Percentiles rank a stretch among this genome's conserved stretches.
Evolutionary conservation across 2,113 vertebrate species (phyloP).

Genomic region (Rhombomys opimus): DNA sequence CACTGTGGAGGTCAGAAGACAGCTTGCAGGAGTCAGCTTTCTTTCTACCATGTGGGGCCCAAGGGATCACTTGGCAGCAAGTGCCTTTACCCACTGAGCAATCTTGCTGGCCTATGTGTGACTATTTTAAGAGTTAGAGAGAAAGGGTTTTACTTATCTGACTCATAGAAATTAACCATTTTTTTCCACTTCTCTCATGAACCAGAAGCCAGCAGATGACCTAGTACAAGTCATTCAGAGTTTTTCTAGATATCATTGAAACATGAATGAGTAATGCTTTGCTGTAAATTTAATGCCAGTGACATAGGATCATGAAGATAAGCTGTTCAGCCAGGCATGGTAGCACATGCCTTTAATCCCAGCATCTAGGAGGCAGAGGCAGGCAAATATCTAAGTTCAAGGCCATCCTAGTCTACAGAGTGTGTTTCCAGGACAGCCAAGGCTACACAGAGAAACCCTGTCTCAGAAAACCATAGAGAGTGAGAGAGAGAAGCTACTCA

Average conservation of each 20-base stretch:
- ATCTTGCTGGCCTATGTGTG: background rate
- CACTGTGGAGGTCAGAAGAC: too few species aligned
- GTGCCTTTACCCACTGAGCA: too few species aligned
- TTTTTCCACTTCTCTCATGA: background rate
- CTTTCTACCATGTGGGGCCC: too few species aligned
- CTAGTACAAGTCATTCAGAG: background rate
- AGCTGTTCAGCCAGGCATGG: background rate
- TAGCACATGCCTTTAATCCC: background rate
- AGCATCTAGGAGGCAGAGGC: background rate
- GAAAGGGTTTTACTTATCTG: background rate
- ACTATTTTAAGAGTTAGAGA: background rate
- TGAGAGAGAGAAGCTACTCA: background rate
- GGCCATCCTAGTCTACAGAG: background rate
- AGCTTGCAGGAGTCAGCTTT: too few species aligned
- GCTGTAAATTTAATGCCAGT: background rate
- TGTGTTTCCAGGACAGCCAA: background rate
- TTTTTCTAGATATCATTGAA: background rate
- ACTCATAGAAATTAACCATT: background rate
- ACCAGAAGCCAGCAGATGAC: background rate
- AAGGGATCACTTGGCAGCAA: too few species aligned
- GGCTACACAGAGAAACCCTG: background rate
- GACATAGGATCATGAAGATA: slow-evolving; percentile 1
- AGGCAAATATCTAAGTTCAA: background rate
- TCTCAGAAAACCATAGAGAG: background rate
- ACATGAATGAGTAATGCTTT: background rate